These are phyloP conservation scores for Eupelmus urozonus DNA, from an alignment of 2,888 invertebrate species.

Conservation along the genomic window DNA sequence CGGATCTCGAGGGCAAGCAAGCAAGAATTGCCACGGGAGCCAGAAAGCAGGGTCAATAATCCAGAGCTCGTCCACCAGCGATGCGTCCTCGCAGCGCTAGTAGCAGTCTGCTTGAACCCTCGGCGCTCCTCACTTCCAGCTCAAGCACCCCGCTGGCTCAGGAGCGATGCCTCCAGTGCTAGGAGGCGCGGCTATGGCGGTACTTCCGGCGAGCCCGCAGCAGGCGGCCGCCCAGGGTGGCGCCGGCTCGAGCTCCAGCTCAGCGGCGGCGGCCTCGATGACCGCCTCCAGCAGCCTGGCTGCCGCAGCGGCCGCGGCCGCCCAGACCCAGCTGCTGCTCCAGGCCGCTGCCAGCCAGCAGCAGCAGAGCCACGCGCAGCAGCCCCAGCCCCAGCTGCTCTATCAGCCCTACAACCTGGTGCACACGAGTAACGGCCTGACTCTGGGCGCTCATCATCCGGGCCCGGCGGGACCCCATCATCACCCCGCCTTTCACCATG, in stretches of 20 bases:
- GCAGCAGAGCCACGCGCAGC: slow-evolving; percentile 23
- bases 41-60: no score
- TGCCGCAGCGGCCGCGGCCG: slow-evolving; percentile 48
- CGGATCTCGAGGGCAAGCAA: no score
- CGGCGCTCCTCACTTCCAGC: not conserved
- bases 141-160: not conserved
- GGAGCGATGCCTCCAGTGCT: slow-evolving; percentile 74
- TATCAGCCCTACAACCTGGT: slow-evolving; percentile 76
- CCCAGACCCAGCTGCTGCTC: slow-evolving; percentile 69
- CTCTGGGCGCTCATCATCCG: slow-evolving; percentile 66
- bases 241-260: slow-evolving; percentile 26
- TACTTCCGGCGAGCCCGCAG: slow-evolving; percentile 77
- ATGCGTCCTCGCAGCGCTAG: slow-evolving; percentile 28
- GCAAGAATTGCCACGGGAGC: no score
- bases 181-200: slow-evolving; percentile 77
- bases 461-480: slow-evolving; percentile 55
- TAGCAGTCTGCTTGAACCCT: not conserved
- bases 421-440: slow-evolving; percentile 64
- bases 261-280: slow-evolving; percentile 17
- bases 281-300: slow-evolving; percentile 62
- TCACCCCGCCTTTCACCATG: slow-evolving; percentile 64
- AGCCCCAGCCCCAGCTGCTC: slow-evolving; percentile 61
- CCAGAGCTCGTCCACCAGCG: no score
- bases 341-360: slow-evolving; percentile 56
- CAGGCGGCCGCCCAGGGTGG: slow-evolving; percentile 73